Conservation (phyloP, 2,113 vertebrate species). For the Nibea albiflora region DNA sequence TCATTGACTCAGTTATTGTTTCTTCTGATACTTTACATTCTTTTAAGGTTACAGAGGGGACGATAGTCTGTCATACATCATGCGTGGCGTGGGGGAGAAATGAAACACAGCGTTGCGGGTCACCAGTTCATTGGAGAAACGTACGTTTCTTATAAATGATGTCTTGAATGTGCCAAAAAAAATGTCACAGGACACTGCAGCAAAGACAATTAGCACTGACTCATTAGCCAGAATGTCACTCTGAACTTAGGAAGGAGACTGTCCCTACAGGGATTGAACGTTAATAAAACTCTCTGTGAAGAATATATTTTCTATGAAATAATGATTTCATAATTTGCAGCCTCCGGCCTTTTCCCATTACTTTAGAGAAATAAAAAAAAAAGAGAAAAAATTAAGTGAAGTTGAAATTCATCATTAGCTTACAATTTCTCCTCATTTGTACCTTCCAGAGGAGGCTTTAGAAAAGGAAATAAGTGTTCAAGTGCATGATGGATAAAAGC, state of each 20-base stretch:
- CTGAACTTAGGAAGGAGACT: background rate
- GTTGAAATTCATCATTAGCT: conserved; percentile 14
- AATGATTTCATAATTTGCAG: conserved; percentile 17
- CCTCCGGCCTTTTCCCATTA: conserved; percentile 14
- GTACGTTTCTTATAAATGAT: background rate
- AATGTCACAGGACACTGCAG: background rate
- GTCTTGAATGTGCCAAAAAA: background rate
- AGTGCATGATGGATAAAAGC: background rate
- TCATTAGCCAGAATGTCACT: background rate
- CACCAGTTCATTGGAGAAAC: background rate
- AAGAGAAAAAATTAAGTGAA: conserved; percentile 14
- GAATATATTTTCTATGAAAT: conserved; percentile 5
- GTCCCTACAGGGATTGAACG: background rate
- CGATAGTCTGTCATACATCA: background rate
- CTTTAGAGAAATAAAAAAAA: conserved; percentile 1
- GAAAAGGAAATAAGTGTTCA: background rate
- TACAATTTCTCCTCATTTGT: conserved; percentile 18
- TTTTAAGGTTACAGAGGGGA: background rate
- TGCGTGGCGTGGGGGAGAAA: no score
- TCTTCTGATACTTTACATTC: background rate
- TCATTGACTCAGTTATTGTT: background rate
- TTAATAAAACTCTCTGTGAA: background rate
- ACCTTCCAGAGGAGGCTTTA: background rate
- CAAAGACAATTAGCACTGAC: background rate
- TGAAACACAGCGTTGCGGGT: background rate